Evolutionary conservation across 2,113 vertebrate genomes (phyloP), one percentile per base, ranked within the genome.

Genomic region (Cricetomys ansorgei): DNA sequence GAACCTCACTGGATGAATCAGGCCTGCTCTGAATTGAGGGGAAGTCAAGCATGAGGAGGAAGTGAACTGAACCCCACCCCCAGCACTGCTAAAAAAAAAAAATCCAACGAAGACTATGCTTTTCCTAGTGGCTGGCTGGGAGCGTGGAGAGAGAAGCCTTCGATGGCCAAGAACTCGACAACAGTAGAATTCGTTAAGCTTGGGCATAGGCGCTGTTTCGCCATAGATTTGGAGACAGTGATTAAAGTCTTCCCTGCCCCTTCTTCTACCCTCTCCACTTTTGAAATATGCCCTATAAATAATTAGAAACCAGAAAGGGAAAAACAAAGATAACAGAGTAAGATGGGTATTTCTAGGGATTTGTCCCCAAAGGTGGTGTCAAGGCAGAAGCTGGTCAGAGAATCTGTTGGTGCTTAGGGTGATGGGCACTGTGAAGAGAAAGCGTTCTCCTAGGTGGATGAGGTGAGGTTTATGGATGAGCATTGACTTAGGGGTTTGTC

Each of bases 41-140:
- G 72, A 95, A 97, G 69, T 80, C 59, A 88, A 69, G 94, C 64
- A 53, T 92, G 90, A 92, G 75, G 69, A 89, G 88, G 84, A 93
- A 94, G 80, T 76, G 17, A 84, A 85, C 70, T 21, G 48, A 88
- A 57, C 79, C 88, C 67, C 79, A 43, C 53, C 55, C 87, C 53
- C 65, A 40, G 80, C 1, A 48, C 43, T 59, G 67, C 16, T 79
- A 55, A 83, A 75, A 89, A 95, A 73, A 55, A 83, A 75, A 89
- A 95, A 73, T 34, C 43, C 27, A 43, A 91, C 70, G 59, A n/a
- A 70, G 70, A 53, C 15, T 16, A 21, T 1, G 50, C 73, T 85
- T 96, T 53, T 59, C 85, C 72, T 86, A 27, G 37, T 27, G 1
- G 27, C 29, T 55, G 65, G 77, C n/a, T 8, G 40, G 55, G 64